Conservation (phyloP, 2,888 invertebrate species). For the Volucella bombylans region DNA sequence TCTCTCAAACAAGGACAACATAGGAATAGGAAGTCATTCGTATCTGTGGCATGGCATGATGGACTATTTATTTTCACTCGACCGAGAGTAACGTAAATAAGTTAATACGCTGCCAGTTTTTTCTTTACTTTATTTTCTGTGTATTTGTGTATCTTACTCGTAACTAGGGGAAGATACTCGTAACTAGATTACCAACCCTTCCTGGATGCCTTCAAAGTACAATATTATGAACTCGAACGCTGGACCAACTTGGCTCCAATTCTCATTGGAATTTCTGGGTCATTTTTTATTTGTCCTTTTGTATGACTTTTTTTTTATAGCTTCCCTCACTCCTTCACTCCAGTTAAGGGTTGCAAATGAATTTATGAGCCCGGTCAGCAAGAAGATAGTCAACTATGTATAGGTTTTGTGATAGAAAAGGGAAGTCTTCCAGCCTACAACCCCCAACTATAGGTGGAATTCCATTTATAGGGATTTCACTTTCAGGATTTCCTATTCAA, state of each 20-base stretch:
- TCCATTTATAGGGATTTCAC: conserved; percentile 40
- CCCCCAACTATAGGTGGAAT: not conserved
- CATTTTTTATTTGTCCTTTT: conserved; percentile 59
- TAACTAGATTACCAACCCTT: conserved; percentile 32
- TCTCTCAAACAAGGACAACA: conserved; percentile 14
- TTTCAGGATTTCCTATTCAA: conserved; percentile 25
- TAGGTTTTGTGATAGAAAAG: conserved; percentile 18
- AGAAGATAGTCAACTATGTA: conserved; percentile 45
- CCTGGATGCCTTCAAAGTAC: conserved; percentile 23
- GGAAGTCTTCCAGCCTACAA: not conserved
- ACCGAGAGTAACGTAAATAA: conserved; percentile 73
- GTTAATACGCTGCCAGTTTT: conserved; percentile 47
- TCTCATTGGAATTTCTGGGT: conserved; percentile 56
- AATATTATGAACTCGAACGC: conserved; percentile 23
- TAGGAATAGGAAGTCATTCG: conserved; percentile 33
- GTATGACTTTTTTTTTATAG: not conserved
- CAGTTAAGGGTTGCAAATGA: conserved; percentile 53
- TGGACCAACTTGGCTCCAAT: conserved; percentile 16
- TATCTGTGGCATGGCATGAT: conserved; percentile 66
- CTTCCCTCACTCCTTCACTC: not conserved
- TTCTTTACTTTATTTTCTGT: not conserved
- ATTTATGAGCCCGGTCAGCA: conserved; percentile 65
- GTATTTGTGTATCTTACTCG: not conserved
- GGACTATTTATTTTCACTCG: conserved; percentile 73
- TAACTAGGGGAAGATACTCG: not conserved